Base-by-base conservation (phyloP, 2,888 invertebrate species). In the Philhelius pedissequus region DNA sequence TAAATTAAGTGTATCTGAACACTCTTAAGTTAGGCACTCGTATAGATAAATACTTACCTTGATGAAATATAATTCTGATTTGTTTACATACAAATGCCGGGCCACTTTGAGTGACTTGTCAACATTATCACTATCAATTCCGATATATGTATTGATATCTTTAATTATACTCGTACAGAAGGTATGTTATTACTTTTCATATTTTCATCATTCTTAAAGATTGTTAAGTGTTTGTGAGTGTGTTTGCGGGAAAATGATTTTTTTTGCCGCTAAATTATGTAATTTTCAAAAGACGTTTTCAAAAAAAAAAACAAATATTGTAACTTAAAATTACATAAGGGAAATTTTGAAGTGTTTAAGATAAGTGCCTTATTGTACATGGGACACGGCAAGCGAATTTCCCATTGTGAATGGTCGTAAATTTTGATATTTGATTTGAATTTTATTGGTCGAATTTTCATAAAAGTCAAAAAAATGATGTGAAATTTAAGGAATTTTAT, bases 61-160 rank as follows among this genome's bases (percentile, higher is more conserved):
- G 15, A 38, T 25, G n/a, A 25, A 22, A 38, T 58, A 58, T 20
- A 8, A 22, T 58, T 58, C 4, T 58, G 56, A 58, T 58, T 38
- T 58, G 56, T 58, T 58, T 38, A 58, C 58, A 58, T 22, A 56
- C 58, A 22, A 22, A n/a, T 7, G n/a, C 20, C 56, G 13, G 32
- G n/a, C 40, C 20, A 35, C n/a, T 58, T 58, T 58, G 38, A 25
- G 22, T 22, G 15, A 58, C 38, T 38, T 58, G 35, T 38, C 15
- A 13, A 6, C 22, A 25, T 58, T 25, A 25, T 58, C 38, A 58
- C 38, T 58, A 40, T 58, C 58, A 58, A 5, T 40, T 58, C 40
- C 56, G 38, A 38, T 58, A 58, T 38, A 38, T 58, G 40, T 38
- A 25, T 58, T 25, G 38, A 58, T 58, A 58, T 58, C 58, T 38